A percentile compares a stretch with the other conserved stretches of the same genome.
Evolutionary conservation across 2,888 invertebrate genomes (phyloP).

Genomic region (Yponomeuta malinellus): DNA sequence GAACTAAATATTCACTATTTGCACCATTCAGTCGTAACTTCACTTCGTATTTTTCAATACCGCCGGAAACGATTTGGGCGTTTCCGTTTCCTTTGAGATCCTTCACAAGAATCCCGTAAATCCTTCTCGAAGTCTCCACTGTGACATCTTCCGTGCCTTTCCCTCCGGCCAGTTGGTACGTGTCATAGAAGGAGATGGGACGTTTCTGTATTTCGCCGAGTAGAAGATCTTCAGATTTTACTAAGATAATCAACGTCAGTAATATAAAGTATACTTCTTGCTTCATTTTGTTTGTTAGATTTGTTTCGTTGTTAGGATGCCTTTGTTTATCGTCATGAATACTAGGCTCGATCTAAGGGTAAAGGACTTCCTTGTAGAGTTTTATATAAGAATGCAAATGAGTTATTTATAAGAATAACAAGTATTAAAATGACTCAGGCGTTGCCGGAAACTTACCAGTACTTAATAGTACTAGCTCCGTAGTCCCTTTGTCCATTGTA

Average conservation of each 20-base stretch:
- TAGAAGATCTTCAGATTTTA: background rate
- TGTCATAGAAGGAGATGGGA: conserved; percentile 7
- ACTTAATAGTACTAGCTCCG: background rate
- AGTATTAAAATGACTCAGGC: background rate
- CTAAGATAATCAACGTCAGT: background rate
- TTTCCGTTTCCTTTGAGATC: background rate
- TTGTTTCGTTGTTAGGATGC: background rate
- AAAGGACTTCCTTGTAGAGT: background rate
- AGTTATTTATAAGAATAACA: background rate
- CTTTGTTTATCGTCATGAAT: background rate
- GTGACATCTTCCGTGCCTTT: background rate
- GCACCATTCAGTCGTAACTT: background rate
- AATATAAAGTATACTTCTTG: background rate
- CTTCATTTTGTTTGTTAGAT: background rate
- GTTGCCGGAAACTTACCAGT: background rate
- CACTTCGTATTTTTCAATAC: background rate
- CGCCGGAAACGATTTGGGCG: background rate
- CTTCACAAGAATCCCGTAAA: background rate
- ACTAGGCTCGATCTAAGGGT: background rate
- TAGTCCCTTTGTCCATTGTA: too few species aligned
- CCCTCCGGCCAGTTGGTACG: background rate
- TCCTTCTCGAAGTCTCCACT: background rate
- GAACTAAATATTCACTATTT: background rate
- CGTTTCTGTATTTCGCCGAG: background rate
- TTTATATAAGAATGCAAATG: background rate